Evolutionary conservation across 1,140 invertebrate genomes (phyloP), one percentile per base, ranked within the genome.

Genomic region (Heliconius eleuchia): DNA sequence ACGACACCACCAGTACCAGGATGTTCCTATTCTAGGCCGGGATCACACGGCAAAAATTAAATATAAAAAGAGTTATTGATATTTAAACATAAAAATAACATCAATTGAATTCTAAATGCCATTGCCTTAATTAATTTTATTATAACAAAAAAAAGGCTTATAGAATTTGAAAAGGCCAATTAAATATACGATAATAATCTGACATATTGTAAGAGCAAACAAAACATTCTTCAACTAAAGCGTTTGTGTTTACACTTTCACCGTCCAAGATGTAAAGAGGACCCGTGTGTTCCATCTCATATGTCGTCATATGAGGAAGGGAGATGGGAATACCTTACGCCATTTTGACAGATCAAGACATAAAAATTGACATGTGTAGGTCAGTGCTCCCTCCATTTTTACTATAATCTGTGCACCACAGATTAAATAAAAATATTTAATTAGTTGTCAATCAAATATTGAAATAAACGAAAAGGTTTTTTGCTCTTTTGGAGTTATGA

Each of bases 231-330:
- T 73, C 76, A 85, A 86, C 80, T 84, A 87, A 86, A 88, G 84
- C 84, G 77, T 73, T 85, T 77, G 71, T 91, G 83, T 88, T 90
- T 87, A 91, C 87, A 90, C 89, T 91, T 91, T 91, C 89, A 79
- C 88, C 80, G 37, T 73, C 80, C 42, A 70, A 79, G 73, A 75
- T 37, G 78, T 66, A 71, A 57, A 80, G 75, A 80, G 71, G 79
- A 71, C 74, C 74, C 39, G 71, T 27, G 78, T 77, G 27, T 73
- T 76, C 50, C 57, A 71, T 76, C 82, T 80, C 83, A 76, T 57
- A 42, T 74, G 50, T n/a, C 13, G 37, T 7, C 27, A 52, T 30
- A 39, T 42, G 34, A 37, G 16, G 42, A 76, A 76, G 42, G 13
- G 60, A 71, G 74, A 76, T 16, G n/a, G 55, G 9, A 39, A 76